Conservation (phyloP, 1,140 invertebrate species). For the Sarcophaga peregrina region DNA sequence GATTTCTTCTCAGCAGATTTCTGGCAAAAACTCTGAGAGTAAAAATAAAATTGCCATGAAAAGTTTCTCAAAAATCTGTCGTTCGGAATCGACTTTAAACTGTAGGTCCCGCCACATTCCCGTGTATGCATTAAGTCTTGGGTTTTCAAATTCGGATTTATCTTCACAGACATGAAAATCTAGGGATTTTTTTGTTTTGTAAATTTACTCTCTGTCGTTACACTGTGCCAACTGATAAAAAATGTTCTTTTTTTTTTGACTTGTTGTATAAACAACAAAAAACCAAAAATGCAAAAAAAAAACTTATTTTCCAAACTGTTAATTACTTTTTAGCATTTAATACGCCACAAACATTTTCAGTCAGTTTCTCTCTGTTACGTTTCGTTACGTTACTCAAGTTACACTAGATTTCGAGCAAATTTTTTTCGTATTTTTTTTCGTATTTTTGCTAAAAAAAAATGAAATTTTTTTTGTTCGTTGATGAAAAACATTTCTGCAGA, state of each 20-base stretch:
- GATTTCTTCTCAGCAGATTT: too few relatives aligned
- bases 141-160: too few relatives aligned
- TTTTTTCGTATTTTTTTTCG: background rate
- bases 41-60: too few relatives aligned
- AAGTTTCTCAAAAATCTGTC: too few relatives aligned
- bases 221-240: background rate
- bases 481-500: background rate
- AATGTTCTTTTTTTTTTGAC: background rate
- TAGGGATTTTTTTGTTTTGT: background rate
- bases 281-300: background rate
- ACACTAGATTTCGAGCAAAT: background rate
- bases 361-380: background rate
- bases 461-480: too few relatives aligned
- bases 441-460: too few relatives aligned
- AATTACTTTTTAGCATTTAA: conserved; percentile 2
- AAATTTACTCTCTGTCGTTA: background rate
- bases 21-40: too few relatives aligned
- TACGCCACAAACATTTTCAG: background rate
- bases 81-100: too few relatives aligned
- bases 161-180: too few relatives aligned
- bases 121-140: too few relatives aligned
- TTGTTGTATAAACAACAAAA: background rate
- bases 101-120: too few relatives aligned
- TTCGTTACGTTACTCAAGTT: conserved; percentile 3
- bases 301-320: background rate